These are phyloP conservation scores for Microplitis manilae DNA, from an alignment of 2,888 invertebrate genomes.

Conservation along the genomic window DNA sequence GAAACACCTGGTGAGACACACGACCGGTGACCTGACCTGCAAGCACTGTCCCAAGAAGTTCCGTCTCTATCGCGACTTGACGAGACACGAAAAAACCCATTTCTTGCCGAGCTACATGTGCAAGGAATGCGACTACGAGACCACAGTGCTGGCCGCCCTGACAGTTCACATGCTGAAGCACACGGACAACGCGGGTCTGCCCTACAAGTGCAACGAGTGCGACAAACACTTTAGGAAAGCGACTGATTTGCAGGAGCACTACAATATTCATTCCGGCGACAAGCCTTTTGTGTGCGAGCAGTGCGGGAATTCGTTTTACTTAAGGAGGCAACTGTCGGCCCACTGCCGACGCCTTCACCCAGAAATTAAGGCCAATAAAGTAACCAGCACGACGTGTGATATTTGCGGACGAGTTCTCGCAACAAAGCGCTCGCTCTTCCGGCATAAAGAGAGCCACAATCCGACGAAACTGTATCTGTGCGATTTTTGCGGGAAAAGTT, in stretches of 20 bases:
- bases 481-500: conserved; percentile 73
- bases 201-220: conserved; percentile 68
- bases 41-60: conserved; percentile 68
- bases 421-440: conserved; percentile 65
- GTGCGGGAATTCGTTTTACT: conserved; percentile 62
- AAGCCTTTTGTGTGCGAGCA: conserved; percentile 66
- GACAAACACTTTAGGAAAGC: conserved; percentile 66
- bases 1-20: conserved; percentile 65
- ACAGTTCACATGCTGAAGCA: conserved; percentile 67
- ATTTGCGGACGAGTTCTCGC: conserved; percentile 68
- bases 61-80: conserved; percentile 65
- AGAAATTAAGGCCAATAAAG: conserved; percentile 66
- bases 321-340: conserved; percentile 65
- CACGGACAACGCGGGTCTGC: conserved; percentile 64
- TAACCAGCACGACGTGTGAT: conserved; percentile 67
- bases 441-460: conserved; percentile 68
- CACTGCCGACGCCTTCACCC: conserved; percentile 67
- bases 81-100: conserved; percentile 69
- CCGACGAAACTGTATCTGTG: conserved; percentile 71
- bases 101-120: conserved; percentile 67
- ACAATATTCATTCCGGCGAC: conserved; percentile 69
- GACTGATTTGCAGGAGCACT: conserved; percentile 67
- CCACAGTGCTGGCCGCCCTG: conserved; percentile 64
- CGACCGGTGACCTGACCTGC: conserved; percentile 65
- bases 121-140: conserved; percentile 69